Evolutionary conservation across 2,888 invertebrate species (phyloP).

Genomic region (Diplolepis rosae): DNA sequence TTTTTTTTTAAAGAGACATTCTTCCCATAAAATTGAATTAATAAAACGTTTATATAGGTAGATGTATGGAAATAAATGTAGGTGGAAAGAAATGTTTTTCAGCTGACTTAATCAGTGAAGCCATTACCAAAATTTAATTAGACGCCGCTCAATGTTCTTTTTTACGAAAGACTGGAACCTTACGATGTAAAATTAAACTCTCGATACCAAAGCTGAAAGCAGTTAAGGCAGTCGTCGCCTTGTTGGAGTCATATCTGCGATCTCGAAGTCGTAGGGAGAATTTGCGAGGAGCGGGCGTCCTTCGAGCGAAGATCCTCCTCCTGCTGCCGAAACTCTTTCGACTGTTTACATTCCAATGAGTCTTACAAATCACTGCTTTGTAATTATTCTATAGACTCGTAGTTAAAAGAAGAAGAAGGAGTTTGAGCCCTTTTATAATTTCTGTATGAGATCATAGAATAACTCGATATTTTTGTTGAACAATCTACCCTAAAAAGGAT

Average conservation of each 20-base stretch:
- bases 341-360: slow-evolving; percentile 40
- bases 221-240: slow-evolving; percentile 31
- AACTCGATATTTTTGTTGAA: too few relatives aligned
- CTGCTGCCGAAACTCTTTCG: slow-evolving; percentile 51
- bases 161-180: slow-evolving; percentile 21
- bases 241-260: slow-evolving; percentile 42
- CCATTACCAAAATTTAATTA: slow-evolving; percentile 28
- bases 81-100: slow-evolving; percentile 15
- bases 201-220: slow-evolving; percentile 27
- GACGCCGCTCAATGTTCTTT: slow-evolving; percentile 16
- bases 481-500: too few relatives aligned
- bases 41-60: not conserved
- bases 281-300: slow-evolving; percentile 44
- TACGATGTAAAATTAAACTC: slow-evolving; percentile 26
- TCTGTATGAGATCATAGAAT: too few relatives aligned
- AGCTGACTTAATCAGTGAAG: slow-evolving; percentile 10
- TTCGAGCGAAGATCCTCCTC: slow-evolving; percentile 53
- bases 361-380: slow-evolving; percentile 26
- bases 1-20: not conserved
- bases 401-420: not conserved
- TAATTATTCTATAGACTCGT: slow-evolving; percentile 19
- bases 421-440: not conserved
- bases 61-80: slow-evolving; percentile 13
- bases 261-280: slow-evolving; percentile 41
- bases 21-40: not conserved